Evolutionary conservation across 1,140 invertebrate species (phyloP), one percentile per base, ranked within the genome.

Genomic region (Temnothorax nylanderi): DNA sequence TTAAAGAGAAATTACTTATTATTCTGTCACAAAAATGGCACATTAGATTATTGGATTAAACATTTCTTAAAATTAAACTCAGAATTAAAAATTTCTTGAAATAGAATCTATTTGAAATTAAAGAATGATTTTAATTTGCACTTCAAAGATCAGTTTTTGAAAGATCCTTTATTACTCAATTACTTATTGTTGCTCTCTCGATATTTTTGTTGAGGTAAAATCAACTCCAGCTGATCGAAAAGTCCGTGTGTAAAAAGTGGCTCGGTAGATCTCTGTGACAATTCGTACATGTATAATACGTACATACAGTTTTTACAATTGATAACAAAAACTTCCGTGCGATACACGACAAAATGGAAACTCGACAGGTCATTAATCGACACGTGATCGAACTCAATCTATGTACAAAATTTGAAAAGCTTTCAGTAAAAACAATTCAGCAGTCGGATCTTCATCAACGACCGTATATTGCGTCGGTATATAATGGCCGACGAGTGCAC

Each of bases 401-500:
- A 69, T 34, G 47, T 71, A 34, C 37, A 71, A 81, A 71, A 81
- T 81, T 69, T 34, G 32, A 71, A 44, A 71, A 81, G 77, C 77
- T 81, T 69, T 81, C 64, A 71, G 49, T 81, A 67, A 81, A 81
- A 81, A 71, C 64, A 69, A 81, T 81, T 54, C 77, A 69, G 10
- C 47, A 69, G 62, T 71, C 47, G 64, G 32, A 71, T 81, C 64
- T 81, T 81, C 65, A 71, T 81, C 49, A 41, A 81, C 21, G 34
- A 7, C n/a, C 64, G 34, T 54, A 65, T 69, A 81, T 81, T 69
- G 77, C n/a, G 41, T 26, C 21, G n/a, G n/a, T 21, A 18, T 32
- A 26, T 62, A 44, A 77, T 71, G 32, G 34, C 37, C 34, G 47
- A 11, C 47, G 47, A 71, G 51, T 54, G 76, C 64, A 21, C n/a